phyloP scores from a whole-genome alignment of 2,888 invertebrate species.

The Eupeodes latifasciatus region DNA sequence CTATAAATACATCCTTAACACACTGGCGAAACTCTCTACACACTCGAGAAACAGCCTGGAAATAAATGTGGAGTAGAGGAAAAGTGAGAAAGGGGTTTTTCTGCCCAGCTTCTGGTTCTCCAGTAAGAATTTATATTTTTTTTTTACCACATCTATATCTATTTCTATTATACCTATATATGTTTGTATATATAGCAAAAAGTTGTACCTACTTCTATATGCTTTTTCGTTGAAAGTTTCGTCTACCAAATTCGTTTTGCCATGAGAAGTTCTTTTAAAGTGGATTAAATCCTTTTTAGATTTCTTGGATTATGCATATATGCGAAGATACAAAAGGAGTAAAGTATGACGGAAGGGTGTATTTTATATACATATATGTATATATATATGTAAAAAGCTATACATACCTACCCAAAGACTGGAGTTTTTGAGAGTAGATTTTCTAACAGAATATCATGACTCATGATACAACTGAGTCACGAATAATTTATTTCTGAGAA shows the following conservation, averaged over 20 bases:
- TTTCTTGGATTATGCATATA: slow-evolving; percentile 38
- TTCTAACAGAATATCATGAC: too few relatives aligned
- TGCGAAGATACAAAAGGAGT: not conserved
- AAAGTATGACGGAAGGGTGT: not conserved
- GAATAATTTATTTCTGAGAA: too few relatives aligned
- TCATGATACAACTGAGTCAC: too few relatives aligned
- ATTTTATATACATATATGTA: not conserved
- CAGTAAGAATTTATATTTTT: slow-evolving; percentile 36
- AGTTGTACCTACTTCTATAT: slow-evolving; percentile 21
- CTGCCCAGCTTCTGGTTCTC: not conserved
- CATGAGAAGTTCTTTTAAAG: slow-evolving; percentile 51
- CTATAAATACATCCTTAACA: not conserved
- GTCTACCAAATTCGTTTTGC: slow-evolving; percentile 48
- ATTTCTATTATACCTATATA: too few relatives aligned
- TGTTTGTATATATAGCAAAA: not conserved
- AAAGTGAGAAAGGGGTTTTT: not conserved
- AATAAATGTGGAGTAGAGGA: not conserved
- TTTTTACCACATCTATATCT: slow-evolving; percentile 31
- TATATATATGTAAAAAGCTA: not conserved
- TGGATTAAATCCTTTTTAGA: slow-evolving; percentile 62
- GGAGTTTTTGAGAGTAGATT: too few relatives aligned
- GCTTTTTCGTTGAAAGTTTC: slow-evolving; percentile 51
- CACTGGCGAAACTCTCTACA: slow-evolving; percentile 1
- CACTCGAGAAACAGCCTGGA: slow-evolving; percentile 10
- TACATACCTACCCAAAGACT: not conserved